Evolutionary conservation across 1,140 invertebrate genomes (phyloP).

Genomic region (Drosophila nannoptera): DNA sequence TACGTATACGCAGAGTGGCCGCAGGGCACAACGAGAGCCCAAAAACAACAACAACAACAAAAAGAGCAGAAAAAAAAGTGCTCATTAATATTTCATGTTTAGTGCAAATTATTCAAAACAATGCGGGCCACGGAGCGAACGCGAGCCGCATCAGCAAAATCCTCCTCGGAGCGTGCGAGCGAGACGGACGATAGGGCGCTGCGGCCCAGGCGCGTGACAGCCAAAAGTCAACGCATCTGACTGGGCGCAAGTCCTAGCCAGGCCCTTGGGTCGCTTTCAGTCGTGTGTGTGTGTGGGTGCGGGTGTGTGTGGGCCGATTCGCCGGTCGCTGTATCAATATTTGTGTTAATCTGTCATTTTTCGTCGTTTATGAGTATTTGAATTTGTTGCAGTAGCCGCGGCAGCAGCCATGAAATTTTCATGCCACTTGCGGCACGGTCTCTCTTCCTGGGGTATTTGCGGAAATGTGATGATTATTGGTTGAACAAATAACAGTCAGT

Average conservation of each 20-base stretch:
- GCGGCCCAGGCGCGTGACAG: constrained; percentile 45
- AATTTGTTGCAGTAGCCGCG: constrained; percentile 46
- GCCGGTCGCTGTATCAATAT: constrained; percentile 67
- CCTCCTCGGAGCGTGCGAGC: neutral
- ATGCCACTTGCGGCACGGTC: constrained; percentile 46
- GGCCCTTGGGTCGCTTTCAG: constrained; percentile 15
- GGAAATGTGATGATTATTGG: constrained; percentile 76
- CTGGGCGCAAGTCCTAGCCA: constrained; percentile 40
- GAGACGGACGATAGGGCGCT: constrained; percentile 10
- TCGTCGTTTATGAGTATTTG: constrained; percentile 75
- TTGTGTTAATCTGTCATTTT: constrained; percentile 77
- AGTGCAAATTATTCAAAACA: constrained; percentile 74
- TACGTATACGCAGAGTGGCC: constrained; percentile 56
- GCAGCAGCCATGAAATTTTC: constrained; percentile 65
- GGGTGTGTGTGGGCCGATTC: constrained; percentile 25
- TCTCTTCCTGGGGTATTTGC: constrained; percentile 51
- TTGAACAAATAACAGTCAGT: constrained; percentile 52
- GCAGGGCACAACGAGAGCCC: constrained; percentile 18
- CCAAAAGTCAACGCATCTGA: constrained; percentile 44
- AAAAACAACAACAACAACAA: constrained; percentile 22
- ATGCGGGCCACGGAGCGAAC: constrained; percentile 52
- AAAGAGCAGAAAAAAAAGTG: constrained; percentile 39
- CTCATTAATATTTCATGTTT: constrained; percentile 77
- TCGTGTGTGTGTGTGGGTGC: constrained; percentile 14
- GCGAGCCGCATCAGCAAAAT: constrained; percentile 64